Percentiles rank a stretch among this genome's conserved stretches.
Evolutionary conservation across 1,140 invertebrate species (phyloP).

Genomic region (Drosophila punjabiensis): DNA sequence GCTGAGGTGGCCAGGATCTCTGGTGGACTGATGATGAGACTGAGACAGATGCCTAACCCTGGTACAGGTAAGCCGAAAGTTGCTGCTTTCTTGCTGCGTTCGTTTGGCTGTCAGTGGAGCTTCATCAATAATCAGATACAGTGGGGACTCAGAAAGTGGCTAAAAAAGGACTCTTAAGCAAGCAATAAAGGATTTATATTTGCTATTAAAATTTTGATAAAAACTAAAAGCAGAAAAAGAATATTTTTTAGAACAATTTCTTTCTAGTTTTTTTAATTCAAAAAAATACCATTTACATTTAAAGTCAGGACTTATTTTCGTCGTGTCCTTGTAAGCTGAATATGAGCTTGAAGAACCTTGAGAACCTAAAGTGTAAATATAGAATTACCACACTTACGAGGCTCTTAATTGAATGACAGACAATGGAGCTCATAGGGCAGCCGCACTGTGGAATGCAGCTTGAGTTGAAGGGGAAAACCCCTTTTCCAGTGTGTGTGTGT

Average conservation of each 20-base stretch:
- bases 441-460: conserved; percentile 17
- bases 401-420: neutral
- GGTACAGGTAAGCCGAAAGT: conserved; percentile 34
- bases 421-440: neutral
- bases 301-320: too few relatives aligned
- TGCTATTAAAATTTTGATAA: too few relatives aligned
- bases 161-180: neutral
- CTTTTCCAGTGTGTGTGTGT: conserved; percentile 6
- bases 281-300: too few relatives aligned
- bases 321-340: too few relatives aligned
- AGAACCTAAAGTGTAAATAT: neutral
- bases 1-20: neutral
- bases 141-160: neutral
- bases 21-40: conserved; percentile 27
- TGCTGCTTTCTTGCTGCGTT: conserved; percentile 30
- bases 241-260: too few relatives aligned
- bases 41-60: conserved; percentile 44
- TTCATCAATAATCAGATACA: conserved; percentile 47
- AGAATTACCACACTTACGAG: neutral
- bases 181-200: too few relatives aligned
- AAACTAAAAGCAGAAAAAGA: too few relatives aligned
- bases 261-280: too few relatives aligned
- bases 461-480: conserved; percentile 10
- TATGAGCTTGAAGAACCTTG: neutral
- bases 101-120: conserved; percentile 33